Percentiles rank a stretch among this genome's conserved stretches.
Conservation (phyloP, 2,113 vertebrate species). For the Colius striatus region DNA sequence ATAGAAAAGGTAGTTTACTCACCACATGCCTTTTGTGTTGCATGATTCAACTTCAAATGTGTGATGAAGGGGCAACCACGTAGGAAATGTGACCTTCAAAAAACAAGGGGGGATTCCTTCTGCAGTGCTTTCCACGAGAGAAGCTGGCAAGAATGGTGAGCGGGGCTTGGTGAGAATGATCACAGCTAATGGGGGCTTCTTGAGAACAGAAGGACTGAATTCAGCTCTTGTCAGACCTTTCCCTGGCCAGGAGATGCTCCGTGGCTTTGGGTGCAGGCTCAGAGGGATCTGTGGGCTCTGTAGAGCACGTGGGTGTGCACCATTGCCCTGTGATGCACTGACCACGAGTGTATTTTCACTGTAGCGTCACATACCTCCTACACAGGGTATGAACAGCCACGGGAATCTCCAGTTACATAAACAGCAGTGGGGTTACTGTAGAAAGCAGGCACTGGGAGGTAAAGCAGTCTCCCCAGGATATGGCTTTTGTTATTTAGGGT, state of each 20-base stretch:
- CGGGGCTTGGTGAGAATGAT: fast-evolving
- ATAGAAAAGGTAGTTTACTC: slow-evolving; percentile 39
- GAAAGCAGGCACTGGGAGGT: not conserved
- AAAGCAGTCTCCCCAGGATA: not conserved
- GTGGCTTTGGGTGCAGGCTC: not conserved
- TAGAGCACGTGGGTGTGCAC: not conserved
- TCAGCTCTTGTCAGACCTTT: not conserved
- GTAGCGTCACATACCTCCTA: fast-evolving
- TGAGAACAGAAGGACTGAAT: not conserved
- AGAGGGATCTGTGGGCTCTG: not conserved
- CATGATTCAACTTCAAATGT: slow-evolving; percentile 53
- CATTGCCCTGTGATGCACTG: not conserved
- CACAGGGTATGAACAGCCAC: fast-evolving
- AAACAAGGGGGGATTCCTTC: slow-evolving; percentile 18
- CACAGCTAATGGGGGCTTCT: not conserved
- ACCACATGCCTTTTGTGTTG: slow-evolving; percentile 26
- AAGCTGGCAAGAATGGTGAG: not conserved
- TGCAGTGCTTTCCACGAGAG: not conserved
- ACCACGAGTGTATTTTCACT: not conserved
- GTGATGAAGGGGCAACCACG: slow-evolving; percentile 57
- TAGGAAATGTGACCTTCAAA: slow-evolving; percentile 34
- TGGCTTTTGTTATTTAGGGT: not conserved
- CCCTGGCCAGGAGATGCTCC: fast-evolving
- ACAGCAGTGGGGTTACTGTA: not conserved
- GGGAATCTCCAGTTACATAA: not conserved